Evolutionary conservation across 1,140 invertebrate species (phyloP).

Genomic region (Platorchestia sp.): DNA sequence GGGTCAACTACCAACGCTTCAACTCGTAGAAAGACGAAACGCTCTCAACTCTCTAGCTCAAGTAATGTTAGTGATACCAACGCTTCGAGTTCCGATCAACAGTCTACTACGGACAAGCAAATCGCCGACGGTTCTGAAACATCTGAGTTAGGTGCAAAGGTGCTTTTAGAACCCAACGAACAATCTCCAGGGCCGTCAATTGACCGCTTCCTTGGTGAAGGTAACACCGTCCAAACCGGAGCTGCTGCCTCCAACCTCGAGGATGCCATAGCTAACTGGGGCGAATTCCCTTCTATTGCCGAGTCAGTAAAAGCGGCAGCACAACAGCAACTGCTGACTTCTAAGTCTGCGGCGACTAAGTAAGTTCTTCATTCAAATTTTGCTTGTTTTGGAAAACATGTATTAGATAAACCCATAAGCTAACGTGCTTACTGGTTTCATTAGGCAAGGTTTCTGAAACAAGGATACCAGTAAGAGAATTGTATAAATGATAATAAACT

Average conservation of each 20-base stretch:
- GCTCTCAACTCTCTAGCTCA: background rate
- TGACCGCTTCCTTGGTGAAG: background rate
- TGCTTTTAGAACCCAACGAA: background rate
- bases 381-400: background rate
- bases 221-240: background rate
- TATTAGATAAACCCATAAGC: background rate
- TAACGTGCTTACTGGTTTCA: background rate
- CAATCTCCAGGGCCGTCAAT: background rate
- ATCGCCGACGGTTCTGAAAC: background rate
- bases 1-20: background rate
- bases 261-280: too few relatives aligned
- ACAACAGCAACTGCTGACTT: background rate
- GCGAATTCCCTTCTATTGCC: slow-evolving; percentile 18
- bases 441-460: background rate
- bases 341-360: background rate
- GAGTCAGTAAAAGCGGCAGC: background rate
- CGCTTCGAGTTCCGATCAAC: background rate
- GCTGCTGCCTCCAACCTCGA: background rate
- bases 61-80: background rate
- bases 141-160: background rate
- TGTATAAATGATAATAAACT: background rate
- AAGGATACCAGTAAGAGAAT: background rate
- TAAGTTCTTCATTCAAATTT: background rate
- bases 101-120: background rate
- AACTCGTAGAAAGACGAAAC: background rate